Evolutionary conservation across 2,113 vertebrate genomes (phyloP).

Genomic region (Athene noctua): DNA sequence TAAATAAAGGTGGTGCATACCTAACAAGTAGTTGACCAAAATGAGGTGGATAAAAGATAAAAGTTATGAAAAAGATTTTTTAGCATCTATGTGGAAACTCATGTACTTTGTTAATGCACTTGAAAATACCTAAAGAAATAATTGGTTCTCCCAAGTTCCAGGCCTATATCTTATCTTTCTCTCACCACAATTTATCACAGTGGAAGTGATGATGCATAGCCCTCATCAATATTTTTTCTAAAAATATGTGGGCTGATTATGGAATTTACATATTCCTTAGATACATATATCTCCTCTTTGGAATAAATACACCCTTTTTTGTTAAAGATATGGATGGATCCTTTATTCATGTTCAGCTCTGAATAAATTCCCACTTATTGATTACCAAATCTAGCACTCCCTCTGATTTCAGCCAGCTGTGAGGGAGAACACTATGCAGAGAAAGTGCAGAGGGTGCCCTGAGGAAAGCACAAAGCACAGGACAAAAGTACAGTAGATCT

Average conservation of each 20-base stretch:
- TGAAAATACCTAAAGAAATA: background rate
- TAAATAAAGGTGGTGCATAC: background rate
- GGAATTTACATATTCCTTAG: background rate
- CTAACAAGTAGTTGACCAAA: background rate
- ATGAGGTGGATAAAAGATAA: background rate
- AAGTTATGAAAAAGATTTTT: background rate
- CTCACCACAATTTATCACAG: background rate
- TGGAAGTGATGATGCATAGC: background rate
- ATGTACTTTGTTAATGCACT: background rate
- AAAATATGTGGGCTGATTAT: background rate
- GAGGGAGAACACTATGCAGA: background rate
- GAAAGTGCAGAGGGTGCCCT: background rate
- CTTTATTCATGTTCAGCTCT: background rate
- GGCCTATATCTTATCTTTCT: background rate
- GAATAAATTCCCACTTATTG: background rate
- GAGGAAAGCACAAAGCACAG: background rate
- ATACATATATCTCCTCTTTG: background rate
- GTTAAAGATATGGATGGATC: background rate
- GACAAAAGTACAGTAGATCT: background rate
- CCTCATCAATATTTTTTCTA: background rate
- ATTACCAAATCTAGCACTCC: background rate
- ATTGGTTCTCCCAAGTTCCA: background rate
- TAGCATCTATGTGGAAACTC: background rate
- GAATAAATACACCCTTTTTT: background rate
- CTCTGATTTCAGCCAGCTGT: background rate